Base-by-base conservation (phyloP, 2,797 vertebrate genomes). In the Artibeus jamaicensis region DNA sequence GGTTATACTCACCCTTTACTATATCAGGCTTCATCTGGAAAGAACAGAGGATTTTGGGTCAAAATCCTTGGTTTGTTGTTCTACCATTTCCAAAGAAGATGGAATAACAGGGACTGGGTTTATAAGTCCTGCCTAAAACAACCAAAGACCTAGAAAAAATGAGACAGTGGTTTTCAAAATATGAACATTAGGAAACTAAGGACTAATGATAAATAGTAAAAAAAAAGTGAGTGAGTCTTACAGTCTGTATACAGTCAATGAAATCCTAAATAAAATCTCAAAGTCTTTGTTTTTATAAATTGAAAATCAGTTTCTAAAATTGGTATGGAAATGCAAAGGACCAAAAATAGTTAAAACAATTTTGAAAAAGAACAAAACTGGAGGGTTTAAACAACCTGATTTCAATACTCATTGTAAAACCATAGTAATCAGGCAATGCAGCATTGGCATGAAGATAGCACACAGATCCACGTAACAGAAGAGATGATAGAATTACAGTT, bases 111-210 rank as follows among this genome's bases (percentile, higher is more conserved):
- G 14, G 6, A 15, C 21, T 62, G 11, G 57, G 44, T n/a, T 53
- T 77, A 79, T 46, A 82, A 78, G 53, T 87, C 24, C 29, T 46
- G 26, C 39, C 81, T 78, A 39, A 90, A 96, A 48, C 18, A 71
- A 86, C 10, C 19, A 91, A 77, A 68, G n/a, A 53, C 18, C 6
- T 15, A 55, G 62, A 1, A 46, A 12, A 46, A 53, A 24, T 42
- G 9, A 89, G 89, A 93, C 4, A 81, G 53, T 77, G 3, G 9
- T 71, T 94, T 94, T 89, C 18, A 91, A 95, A 88, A n/a, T 65
- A 39, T 19, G 3, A 44, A 19, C 15, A 77, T 22, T 70, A 68
- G 73, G 55, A 34, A 83, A 86, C 46, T 83, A 85, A 67, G 26
- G 19, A 48, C 68, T 53, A 39, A 86, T 32, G 37, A 88, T 11